phyloP scores from a whole-genome alignment of 2,113 vertebrate genomes.

The Serinus canaria region DNA sequence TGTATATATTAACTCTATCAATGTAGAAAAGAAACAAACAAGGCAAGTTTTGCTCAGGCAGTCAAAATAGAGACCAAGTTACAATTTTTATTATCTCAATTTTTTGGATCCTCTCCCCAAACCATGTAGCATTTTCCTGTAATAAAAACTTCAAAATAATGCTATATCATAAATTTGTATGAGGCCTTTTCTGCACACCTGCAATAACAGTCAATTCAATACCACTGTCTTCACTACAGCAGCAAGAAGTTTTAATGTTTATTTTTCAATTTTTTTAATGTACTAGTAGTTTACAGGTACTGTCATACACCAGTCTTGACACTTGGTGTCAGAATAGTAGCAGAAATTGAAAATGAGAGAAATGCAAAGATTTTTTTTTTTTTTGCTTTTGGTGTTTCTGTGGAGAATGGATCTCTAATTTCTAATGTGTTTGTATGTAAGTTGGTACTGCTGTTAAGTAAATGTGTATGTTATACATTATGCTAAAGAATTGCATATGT shows the following conservation, averaged over 20 bases:
- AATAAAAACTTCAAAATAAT: not conserved
- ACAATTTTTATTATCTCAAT: not conserved
- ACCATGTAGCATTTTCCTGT: not conserved
- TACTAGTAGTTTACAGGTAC: not conserved
- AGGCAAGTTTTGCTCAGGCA: not conserved
- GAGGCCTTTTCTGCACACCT: not conserved
- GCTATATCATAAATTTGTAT: not conserved
- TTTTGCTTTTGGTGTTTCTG: not conserved
- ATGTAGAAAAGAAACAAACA: not conserved
- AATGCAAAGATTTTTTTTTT: not conserved
- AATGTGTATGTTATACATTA: not conserved
- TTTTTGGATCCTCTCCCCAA: not conserved
- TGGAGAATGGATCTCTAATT: not conserved
- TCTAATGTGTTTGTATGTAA: not conserved
- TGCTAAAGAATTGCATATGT: not conserved
- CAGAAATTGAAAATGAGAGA: conserved; percentile 45
- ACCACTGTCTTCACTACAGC: not conserved
- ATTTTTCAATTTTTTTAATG: not conserved
- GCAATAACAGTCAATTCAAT: not conserved
- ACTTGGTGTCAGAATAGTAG: conserved; percentile 63
- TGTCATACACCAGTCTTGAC: conserved; percentile 49
- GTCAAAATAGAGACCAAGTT: not conserved
- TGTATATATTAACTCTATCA: not conserved
- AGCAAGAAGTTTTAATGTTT: not conserved
- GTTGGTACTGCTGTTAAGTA: not conserved